Conservation (phyloP, 2,113 vertebrate species). For the Bos javanicus region DNA sequence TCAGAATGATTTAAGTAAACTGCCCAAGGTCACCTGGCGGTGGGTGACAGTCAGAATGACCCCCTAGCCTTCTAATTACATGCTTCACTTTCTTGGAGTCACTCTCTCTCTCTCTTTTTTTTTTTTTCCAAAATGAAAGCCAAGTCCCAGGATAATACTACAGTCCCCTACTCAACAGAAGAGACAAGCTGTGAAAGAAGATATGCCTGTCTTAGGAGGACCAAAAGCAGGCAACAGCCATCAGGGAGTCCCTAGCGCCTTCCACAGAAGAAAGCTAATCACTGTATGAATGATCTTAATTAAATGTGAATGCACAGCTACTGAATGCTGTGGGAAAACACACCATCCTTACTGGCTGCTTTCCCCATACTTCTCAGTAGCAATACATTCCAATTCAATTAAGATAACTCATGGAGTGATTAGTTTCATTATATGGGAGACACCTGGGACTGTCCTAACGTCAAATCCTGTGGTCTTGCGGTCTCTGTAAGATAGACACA, state of each 20-base stretch:
- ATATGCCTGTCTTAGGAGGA: slow-evolving; percentile 37
- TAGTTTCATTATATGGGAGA: slow-evolving; percentile 37
- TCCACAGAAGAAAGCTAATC: slow-evolving; percentile 47
- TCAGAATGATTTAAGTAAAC: neutral
- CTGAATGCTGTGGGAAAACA: slow-evolving; percentile 45
- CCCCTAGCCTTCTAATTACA: neutral
- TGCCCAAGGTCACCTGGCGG: fast-evolving
- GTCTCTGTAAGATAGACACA: neutral
- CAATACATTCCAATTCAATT: slow-evolving; percentile 66
- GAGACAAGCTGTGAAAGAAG: slow-evolving; percentile 28
- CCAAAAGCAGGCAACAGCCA: neutral
- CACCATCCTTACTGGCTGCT: neutral
- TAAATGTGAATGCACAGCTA: slow-evolving; percentile 53
- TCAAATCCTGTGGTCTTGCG: neutral
- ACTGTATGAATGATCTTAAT: slow-evolving; percentile 69
- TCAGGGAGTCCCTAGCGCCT: slow-evolving; percentile 32
- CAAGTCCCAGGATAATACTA: neutral
- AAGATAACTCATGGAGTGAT: slow-evolving; percentile 56
- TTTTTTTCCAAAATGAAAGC: neutral
- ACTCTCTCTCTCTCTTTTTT: neutral
- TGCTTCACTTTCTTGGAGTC: neutral
- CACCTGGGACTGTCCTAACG: neutral
- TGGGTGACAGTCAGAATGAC: neutral
- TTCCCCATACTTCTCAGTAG: slow-evolving; percentile 5
- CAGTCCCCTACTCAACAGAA: neutral